A percentile compares a stretch with the other conserved stretches of the same genome.
Evolutionary conservation across 2,888 invertebrate genomes (phyloP).

Genomic region (Drosophila silvestris): DNA sequence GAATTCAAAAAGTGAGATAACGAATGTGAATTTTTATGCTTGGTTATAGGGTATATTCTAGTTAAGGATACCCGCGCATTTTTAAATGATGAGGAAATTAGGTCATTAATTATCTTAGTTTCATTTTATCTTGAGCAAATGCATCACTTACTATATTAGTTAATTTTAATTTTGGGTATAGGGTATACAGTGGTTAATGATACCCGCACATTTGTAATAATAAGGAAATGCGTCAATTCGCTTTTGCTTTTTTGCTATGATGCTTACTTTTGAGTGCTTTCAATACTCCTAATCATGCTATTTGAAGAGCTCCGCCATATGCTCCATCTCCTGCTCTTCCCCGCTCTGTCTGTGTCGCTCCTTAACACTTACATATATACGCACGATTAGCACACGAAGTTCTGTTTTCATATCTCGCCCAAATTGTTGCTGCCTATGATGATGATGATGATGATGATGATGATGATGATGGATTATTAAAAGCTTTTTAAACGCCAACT

Average conservation of each 20-base stretch:
- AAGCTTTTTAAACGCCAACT: conserved; percentile 3
- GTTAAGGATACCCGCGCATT: neutral
- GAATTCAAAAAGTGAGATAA: neutral
- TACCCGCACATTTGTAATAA: neutral
- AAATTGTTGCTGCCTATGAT: conserved; percentile 1
- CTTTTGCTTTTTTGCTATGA: neutral
- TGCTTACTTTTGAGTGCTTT: neutral
- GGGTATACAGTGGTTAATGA: neutral
- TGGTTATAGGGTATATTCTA: neutral
- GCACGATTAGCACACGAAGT: neutral
- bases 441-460: conserved; percentile 15
- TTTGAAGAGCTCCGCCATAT: neutral
- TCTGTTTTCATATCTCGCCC: conserved; percentile 1
- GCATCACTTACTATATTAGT: neutral
- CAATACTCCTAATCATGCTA: conserved; percentile 15
- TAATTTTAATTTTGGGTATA: neutral
- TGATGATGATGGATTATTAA: conserved; percentile 15
- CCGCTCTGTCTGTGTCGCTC: neutral
- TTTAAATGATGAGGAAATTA: neutral
- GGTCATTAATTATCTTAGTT: neutral
- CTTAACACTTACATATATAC: neutral
- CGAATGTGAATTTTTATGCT: neutral
- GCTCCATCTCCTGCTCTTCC: neutral
- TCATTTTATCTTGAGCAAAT: neutral
- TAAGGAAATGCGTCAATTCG: conserved; percentile 15